Base-by-base conservation (phyloP, 1,140 invertebrate species). In the Ips typographus region DNA sequence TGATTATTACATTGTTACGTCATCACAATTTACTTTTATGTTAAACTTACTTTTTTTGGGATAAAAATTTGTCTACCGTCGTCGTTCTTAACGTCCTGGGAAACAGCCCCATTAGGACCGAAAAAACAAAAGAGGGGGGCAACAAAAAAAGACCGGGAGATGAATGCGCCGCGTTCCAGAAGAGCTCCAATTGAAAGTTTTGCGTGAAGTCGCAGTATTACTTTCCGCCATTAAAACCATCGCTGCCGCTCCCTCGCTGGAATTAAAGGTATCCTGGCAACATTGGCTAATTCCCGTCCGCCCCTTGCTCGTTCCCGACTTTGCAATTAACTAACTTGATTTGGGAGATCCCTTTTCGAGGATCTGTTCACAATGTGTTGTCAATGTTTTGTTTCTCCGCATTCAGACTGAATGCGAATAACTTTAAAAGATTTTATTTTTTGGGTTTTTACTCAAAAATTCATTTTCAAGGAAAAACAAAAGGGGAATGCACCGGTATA, bases 271-370 rank as follows among this genome's bases (percentile, higher is more conserved):
- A 69, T 68, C 69, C 72, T 40, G 63, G 64, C 65, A 68, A 71
- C 70, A 68, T 73, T 71, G 43, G 53, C 56, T 64, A 56, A 53
- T 58, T 71, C 59, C 59, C 58, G 44, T 61, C 58, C 8, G 52
- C 56, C 71, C 62, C 43, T 37, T 37, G 36, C 71, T 43, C 55
- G 44, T 71, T 43, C 69, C 47, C 74, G 65, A 71, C 74, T 71
- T 73, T 75, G 79, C 79, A 80, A 80, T 80, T 80, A 80, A 77
- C 79, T 80, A 80, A 80, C 78, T 80, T 74, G 75, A 80, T 80
- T 80, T 80, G 72, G 73, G 75, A 78, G 79, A 79, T 79, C 78
- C 79, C 78, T 79, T 78, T 79, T 77, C 72, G 64, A 66, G 77
- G 76, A 78, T 78, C 77, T 77, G 77, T 77, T 79, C 77, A 72